Evolutionary conservation across 2,797 vertebrate species (phyloP).

Genomic region (Eulemur albifrons): DNA sequence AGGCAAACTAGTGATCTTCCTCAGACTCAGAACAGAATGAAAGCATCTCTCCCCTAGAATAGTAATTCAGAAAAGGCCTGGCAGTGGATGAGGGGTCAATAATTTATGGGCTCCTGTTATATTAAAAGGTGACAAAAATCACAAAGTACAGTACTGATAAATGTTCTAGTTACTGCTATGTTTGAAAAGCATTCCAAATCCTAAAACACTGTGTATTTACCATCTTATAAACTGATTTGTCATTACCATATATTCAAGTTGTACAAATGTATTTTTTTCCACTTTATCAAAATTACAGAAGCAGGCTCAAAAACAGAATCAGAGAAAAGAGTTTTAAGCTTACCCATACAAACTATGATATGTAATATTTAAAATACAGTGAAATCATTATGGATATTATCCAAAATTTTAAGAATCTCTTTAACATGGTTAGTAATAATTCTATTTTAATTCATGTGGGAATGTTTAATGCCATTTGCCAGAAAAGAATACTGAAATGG

Average conservation of each 20-base stretch:
- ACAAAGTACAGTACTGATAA: neutral
- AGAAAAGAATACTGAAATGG: neutral
- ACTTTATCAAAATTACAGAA: neutral
- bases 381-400: neutral
- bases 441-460: conserved; percentile 33
- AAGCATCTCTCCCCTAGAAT: neutral
- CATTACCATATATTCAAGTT: neutral
- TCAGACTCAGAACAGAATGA: neutral
- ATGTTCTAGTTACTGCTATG: neutral
- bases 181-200: conserved; percentile 37
- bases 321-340: conserved; percentile 11
- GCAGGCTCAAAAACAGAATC: conserved; percentile 20
- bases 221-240: neutral
- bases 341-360: neutral
- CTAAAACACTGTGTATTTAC: neutral
- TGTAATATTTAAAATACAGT: conserved; percentile 18
- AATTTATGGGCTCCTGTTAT: neutral
- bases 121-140: conserved; percentile 9
- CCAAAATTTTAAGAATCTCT: neutral
- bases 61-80: neutral
- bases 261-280: neutral
- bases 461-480: conserved; percentile 24
- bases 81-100: too few relatives aligned
- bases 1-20: neutral
- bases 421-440: conserved; percentile 33